Evolutionary conservation across 1,140 invertebrate genomes (phyloP).

Genomic region (Drosophila arawakana): DNA sequence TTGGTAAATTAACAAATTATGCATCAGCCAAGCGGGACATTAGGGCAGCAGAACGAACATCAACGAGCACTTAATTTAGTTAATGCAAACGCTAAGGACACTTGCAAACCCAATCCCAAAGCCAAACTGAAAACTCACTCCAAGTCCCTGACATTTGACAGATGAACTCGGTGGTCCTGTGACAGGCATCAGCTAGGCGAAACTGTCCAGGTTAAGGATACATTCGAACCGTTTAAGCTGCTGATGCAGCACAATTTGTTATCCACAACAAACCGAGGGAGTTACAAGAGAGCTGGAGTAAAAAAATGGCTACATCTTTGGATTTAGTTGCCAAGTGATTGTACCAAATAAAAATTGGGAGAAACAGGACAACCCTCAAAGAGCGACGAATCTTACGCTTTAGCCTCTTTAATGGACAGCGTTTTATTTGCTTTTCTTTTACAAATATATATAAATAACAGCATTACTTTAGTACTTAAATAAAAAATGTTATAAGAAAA

Average conservation of each 20-base stretch:
- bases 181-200: slow-evolving; percentile 29
- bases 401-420: slow-evolving; percentile 51
- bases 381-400: neutral
- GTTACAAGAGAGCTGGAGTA: neutral
- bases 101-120: slow-evolving; percentile 7
- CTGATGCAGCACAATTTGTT: slow-evolving; percentile 75
- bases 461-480: slow-evolving; percentile 36
- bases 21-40: slow-evolving; percentile 57
- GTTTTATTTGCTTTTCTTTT: slow-evolving; percentile 41
- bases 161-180: slow-evolving; percentile 61
- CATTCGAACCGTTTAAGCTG: slow-evolving; percentile 64
- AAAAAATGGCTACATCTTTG: slow-evolving; percentile 39
- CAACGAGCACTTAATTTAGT: slow-evolving; percentile 77
- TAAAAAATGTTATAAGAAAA: slow-evolving; percentile 21
- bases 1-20: slow-evolving; percentile 83
- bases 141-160: slow-evolving; percentile 73
- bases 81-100: slow-evolving; percentile 66
- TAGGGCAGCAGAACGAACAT: slow-evolving; percentile 14
- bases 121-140: neutral
- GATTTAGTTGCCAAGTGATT: slow-evolving; percentile 58
- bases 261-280: slow-evolving; percentile 23
- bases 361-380: slow-evolving; percentile 13
- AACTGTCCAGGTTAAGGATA: slow-evolving; percentile 50
- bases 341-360: slow-evolving; percentile 52
- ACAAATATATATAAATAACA: slow-evolving; percentile 65